Evolutionary conservation across 23 tunicate genomes (phyloP).

Genomic region (Corella eumyota): DNA sequence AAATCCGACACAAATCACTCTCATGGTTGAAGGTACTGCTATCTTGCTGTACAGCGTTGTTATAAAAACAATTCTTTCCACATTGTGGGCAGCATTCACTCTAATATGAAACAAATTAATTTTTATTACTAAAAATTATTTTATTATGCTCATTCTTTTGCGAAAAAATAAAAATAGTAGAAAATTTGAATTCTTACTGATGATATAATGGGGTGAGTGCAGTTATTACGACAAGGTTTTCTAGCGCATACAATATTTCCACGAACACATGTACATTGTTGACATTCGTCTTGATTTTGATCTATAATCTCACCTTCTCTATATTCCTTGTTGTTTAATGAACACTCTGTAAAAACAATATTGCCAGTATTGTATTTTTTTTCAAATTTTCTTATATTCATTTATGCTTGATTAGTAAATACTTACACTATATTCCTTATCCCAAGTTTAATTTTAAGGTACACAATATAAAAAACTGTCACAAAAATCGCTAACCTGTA

Average conservation of each 20-base stretch:
- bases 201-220: too few species aligned
- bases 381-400: too few species aligned
- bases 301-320: conserved; percentile 17
- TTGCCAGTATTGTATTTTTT: too few species aligned
- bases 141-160: too few species aligned
- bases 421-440: too few species aligned
- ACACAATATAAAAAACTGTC: too few species aligned
- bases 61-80: conserved; percentile 16
- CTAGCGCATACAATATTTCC: conserved; percentile 40
- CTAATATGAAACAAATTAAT: too few species aligned
- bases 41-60: conserved; percentile 1
- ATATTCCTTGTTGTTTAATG: neutral
- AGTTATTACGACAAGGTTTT: conserved; percentile 23
- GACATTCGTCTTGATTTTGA: conserved; percentile 25
- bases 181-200: too few species aligned
- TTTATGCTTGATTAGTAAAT: too few species aligned
- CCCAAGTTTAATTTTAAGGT: too few species aligned
- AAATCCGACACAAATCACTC: conserved; percentile 22
- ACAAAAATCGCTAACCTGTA: conserved; percentile 29
- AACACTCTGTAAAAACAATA: neutral
- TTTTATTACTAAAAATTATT: too few species aligned
- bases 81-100: conserved; percentile 12
- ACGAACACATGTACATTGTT: conserved; percentile 32
- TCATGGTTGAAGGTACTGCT: conserved; percentile 20
- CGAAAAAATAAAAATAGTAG: too few species aligned